phyloP scores from a whole-genome alignment of 2,797 vertebrate species.

The Borostomias antarcticus region DNA sequence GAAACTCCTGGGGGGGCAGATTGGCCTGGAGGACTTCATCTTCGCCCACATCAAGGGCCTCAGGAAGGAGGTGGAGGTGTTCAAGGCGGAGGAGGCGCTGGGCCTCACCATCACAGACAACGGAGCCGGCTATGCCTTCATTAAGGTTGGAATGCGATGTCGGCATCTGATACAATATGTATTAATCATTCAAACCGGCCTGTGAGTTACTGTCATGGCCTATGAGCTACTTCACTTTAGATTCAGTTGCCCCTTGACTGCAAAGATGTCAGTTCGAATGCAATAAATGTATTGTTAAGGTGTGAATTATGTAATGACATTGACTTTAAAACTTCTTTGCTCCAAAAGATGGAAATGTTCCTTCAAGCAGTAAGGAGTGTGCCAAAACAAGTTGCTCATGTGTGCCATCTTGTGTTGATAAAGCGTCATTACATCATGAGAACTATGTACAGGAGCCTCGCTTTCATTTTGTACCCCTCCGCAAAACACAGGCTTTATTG shows the following conservation, averaged over 20 bases:
- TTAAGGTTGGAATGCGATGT: slow-evolving; percentile 82
- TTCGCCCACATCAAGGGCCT: slow-evolving; percentile 93
- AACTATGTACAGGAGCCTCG: not conserved
- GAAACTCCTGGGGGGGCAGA: slow-evolving; percentile 90
- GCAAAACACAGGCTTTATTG: not conserved
- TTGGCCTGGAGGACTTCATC: slow-evolving; percentile 97
- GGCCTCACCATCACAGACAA: slow-evolving; percentile 98
- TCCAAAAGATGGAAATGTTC: too few species aligned
- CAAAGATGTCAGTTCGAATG: too few species aligned
- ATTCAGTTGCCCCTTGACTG: not conserved
- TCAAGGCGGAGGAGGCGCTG: slow-evolving; percentile 89
- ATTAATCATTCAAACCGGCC: not conserved
- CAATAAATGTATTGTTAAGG: too few species aligned
- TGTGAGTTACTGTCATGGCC: too few species aligned
- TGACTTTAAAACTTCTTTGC: too few species aligned
- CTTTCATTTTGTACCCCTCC: not conserved
- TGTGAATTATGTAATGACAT: too few species aligned
- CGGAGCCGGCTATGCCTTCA: slow-evolving; percentile 89
- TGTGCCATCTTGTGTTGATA: slow-evolving; percentile 60
- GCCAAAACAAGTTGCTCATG: slow-evolving; percentile 39
- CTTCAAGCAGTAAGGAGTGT: not conserved
- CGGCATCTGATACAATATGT: not conserved
- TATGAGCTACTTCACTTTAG: too few species aligned
- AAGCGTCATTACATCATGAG: slow-evolving; percentile 45
- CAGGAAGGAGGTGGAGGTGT: slow-evolving; percentile 89